Base-by-base conservation (phyloP, 1,140 invertebrate species). In the Palaemon carinicauda region DNA sequence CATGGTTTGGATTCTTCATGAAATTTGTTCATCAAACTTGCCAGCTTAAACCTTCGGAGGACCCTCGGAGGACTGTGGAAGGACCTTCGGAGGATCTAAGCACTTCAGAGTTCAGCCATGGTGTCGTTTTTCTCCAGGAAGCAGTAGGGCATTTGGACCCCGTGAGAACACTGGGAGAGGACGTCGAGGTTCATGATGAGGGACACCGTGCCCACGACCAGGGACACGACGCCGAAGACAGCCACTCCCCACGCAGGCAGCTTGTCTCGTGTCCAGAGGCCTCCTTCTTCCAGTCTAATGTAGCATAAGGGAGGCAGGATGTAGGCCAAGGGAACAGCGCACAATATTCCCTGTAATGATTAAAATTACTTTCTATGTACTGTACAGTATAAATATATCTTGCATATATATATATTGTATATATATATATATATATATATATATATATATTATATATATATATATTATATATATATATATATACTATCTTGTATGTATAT, bases 251-350 rank as follows among this genome's bases (percentile, higher is more conserved):
- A 89, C 0, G 88, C 88, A 19, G 51, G 3, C 73, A 77, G 80
- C 86, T 89, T 89, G 82, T 27, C 80, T 17, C 51, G 75, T 3
- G 75, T 29, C 29, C 74, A 81, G 0, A 96, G 88, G 54, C 93
- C 92, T 29, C 95, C 95, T 83, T 95, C 94, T 89, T 96, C 95
- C 88, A 97, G 93, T 90, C 94, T 94, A 84, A 97, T 93, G 90
- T 96, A 97, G 90, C 95, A 95, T 12, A 96, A 90, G 0, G 96
- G 95, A 14, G 96, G 96, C 54, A 98, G 92, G 84, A 97, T 94
- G 91, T 96, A 97, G 21, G 96, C 96, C 85, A 97, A 91, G 10
- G 96, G 96, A 81, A 96, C 95, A 12, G 96, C 96, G 9, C 95
- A 95, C 33, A 97, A 89, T 14, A 97, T 95, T 81, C 96, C 96